These are phyloP conservation scores for Botia kubotai DNA, from an alignment of 2,797 vertebrate genomes.

Conservation along the genomic window DNA sequence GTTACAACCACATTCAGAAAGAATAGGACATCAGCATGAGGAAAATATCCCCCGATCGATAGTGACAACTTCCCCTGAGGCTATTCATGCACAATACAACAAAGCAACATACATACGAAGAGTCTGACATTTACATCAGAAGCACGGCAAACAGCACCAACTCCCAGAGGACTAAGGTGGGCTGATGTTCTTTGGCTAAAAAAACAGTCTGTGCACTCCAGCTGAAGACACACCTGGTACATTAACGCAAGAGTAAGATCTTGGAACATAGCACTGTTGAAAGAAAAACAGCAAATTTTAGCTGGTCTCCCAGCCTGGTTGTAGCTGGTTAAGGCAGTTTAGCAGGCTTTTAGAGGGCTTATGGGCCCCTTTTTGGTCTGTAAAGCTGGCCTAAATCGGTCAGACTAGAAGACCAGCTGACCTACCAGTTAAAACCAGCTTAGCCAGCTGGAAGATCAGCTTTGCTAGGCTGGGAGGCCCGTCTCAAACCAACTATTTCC, in stretches of 20 bases:
- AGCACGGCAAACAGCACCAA: constrained; percentile 60
- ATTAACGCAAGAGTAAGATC: neutral
- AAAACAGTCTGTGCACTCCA: constrained; percentile 3
- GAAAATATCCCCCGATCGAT: constrained; percentile 57
- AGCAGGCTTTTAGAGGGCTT: too few species aligned
- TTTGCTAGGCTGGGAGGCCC: too few species aligned
- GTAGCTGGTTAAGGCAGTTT: too few species aligned
- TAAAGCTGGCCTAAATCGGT: too few species aligned
- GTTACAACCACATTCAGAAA: constrained; percentile 45
- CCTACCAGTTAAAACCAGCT: too few species aligned
- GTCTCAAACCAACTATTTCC: too few species aligned
- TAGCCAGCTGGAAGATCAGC: too few species aligned
- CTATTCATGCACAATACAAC: constrained; percentile 63
- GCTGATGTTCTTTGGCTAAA: constrained; percentile 6
- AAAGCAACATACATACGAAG: constrained; percentile 53
- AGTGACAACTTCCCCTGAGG: constrained; percentile 62
- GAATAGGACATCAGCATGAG: constrained; percentile 58
- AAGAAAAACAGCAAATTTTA: too few species aligned
- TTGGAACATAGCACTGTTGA: too few species aligned
- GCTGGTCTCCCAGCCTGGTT: too few species aligned
- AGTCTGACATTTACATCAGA: constrained; percentile 48
- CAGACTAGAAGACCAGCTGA: too few species aligned
- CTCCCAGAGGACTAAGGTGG: constrained; percentile 47
- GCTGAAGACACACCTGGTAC: neutral
- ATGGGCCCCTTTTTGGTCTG: too few species aligned